A percentile compares a stretch with the other conserved stretches of the same genome.
Conservation (phyloP, 2,113 vertebrate species). For the Cyanoderma ruficeps region DNA sequence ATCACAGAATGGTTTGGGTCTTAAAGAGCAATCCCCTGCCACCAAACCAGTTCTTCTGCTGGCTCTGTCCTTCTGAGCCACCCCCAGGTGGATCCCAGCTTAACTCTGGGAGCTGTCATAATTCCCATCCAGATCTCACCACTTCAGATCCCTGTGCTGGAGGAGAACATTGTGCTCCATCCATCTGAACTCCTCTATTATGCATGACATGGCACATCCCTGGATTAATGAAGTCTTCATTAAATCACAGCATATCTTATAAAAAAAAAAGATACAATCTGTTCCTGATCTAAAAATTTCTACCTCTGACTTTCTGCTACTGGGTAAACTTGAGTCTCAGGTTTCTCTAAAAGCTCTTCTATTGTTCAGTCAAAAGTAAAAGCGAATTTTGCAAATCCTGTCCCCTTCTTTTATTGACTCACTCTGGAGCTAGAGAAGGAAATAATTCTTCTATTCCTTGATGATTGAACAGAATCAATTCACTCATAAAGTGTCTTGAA, state of each 20-base stretch:
- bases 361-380: neutral
- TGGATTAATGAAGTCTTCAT: neutral
- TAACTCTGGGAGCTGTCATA: neutral
- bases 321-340: neutral
- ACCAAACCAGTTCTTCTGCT: neutral
- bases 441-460: neutral
- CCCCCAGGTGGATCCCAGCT: fast-evolving
- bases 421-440: neutral
- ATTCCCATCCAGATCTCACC: neutral
- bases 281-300: neutral
- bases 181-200: neutral
- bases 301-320: neutral
- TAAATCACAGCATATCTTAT: neutral
- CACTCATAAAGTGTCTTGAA: neutral
- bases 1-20: neutral
- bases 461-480: neutral
- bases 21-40: neutral
- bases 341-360: neutral
- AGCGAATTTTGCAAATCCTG: neutral
- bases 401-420: neutral
- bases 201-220: neutral
- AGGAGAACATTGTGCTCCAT: neutral
- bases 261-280: neutral
- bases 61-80: fast-evolving
- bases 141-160: fast-evolving